Conservation (phyloP, 2,888 invertebrate genomes). For the Lacanobia oleracea region DNA sequence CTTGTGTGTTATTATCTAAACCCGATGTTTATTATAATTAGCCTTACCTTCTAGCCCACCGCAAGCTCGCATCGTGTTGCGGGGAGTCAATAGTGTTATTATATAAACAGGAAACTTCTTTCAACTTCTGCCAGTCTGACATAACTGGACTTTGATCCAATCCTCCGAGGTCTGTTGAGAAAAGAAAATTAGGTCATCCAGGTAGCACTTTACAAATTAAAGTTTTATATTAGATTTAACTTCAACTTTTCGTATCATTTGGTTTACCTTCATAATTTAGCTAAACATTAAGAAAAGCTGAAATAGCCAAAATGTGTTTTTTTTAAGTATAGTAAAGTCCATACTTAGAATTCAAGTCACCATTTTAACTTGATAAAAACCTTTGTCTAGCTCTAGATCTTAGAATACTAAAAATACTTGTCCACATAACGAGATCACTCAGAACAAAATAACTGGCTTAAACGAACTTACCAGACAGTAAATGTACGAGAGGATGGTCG, state of each 20-base stretch:
- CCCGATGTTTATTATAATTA: not conserved
- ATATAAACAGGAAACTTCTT: slow-evolving; percentile 93
- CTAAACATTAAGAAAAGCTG: not conserved
- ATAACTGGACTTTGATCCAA: slow-evolving; percentile 95
- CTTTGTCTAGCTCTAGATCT: not conserved
- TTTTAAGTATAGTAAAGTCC: not conserved
- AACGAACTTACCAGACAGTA: slow-evolving; percentile 92
- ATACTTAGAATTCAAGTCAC: not conserved
- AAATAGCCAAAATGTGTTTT: not conserved
- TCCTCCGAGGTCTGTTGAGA: slow-evolving; percentile 94
- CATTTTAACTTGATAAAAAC: slow-evolving; percentile 6
- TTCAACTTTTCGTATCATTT: not conserved
- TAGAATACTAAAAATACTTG: too few relatives aligned
- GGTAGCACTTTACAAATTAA: not conserved
- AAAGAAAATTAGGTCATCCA: slow-evolving; percentile 13
- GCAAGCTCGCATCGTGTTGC: slow-evolving; percentile 95
- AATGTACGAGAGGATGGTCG: slow-evolving; percentile 93
- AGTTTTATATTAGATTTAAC: not conserved
- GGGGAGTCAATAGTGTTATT: slow-evolving; percentile 92
- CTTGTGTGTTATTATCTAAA: not conserved
- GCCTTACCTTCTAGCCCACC: slow-evolving; percentile 92
- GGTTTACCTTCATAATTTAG: not conserved
- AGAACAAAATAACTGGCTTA: not conserved
- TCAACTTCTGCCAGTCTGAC: slow-evolving; percentile 96
- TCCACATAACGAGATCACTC: too few relatives aligned